phyloP scores from a whole-genome alignment of 37 sponge, comb jelly and placozoan genomes.

The Ianthella basta region DNA sequence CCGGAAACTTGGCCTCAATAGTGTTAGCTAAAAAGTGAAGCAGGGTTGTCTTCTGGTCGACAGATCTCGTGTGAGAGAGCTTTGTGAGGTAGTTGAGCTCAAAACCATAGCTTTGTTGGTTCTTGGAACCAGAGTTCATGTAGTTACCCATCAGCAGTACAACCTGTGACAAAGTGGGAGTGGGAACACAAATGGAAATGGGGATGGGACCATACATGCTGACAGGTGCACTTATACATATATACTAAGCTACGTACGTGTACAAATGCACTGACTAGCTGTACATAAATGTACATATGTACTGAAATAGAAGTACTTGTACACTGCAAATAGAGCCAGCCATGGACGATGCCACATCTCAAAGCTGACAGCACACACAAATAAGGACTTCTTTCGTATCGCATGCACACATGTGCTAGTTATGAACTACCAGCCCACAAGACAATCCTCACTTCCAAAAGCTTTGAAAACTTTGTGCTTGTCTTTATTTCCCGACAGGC shows the following conservation, averaged over 20 bases:
- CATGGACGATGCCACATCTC: too few species aligned
- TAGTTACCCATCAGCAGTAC: slow-evolving; percentile 96
- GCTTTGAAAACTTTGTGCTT: slow-evolving; percentile 78
- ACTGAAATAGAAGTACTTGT: too few species aligned
- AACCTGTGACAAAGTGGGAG: slow-evolving; percentile 49
- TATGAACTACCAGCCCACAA: too few species aligned
- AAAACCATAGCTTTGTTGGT: slow-evolving; percentile 89
- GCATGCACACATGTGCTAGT: neutral
- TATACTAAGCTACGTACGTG: too few species aligned
- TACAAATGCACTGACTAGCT: neutral
- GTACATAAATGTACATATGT: too few species aligned
- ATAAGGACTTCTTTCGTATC: neutral
- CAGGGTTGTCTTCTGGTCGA: slow-evolving; percentile 92
- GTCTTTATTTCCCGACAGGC: slow-evolving; percentile 84
- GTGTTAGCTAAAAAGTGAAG: slow-evolving; percentile 91
- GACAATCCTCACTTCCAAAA: slow-evolving; percentile 72
- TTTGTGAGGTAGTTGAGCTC: slow-evolving; percentile 96
- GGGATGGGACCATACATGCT: neutral
- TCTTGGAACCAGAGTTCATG: slow-evolving; percentile 96
- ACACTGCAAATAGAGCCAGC: too few species aligned
- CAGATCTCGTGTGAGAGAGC: slow-evolving; percentile 86
- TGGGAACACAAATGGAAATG: slow-evolving; percentile 8
- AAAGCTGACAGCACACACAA: too few species aligned
- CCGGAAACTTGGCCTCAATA: slow-evolving; percentile 77
- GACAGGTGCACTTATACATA: too few species aligned